Base-by-base conservation (phyloP, 2,113 vertebrate species). In the Sardina pilchardus region DNA sequence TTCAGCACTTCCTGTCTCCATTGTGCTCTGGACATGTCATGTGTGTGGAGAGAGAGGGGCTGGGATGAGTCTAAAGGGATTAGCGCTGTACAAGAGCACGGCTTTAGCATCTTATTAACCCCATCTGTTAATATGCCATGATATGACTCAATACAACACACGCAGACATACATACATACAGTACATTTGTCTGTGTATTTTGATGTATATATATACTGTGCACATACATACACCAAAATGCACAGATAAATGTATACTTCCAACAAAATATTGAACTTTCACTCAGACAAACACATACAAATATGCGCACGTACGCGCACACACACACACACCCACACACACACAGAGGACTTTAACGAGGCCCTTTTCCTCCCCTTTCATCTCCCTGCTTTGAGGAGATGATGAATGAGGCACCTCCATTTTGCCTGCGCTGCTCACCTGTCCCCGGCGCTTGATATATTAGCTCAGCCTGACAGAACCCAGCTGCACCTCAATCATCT, bases 381-480 rank as follows among this genome's bases (percentile, higher is more conserved):
- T 71, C 63, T 34, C 8, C 6, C 10, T 34, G 63, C 63, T 34
- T 71, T 71, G 63, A 71, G 63, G n/a, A 34, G 2, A 34, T 30
- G 63, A 71, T 71, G 63, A 71, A 71, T 71, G 63, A 30, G 63
- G 9, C 63, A 71, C 63, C 30, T 30, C 63, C 63, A 71, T 71
- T 71, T 17, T 8, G 7, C 10, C 63, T 71, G 26, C 30, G 26
- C 26, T 2, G 26, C 63, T 71, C 63, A 71, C 26, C 63, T 71
- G 63, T 14, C 63, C 12, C 26, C n/a, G n/a, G 0, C 24, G 1
- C 9, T 26, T 71, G 63, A 71, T 71, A 30, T 16, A 71, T 71
- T 71, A 71, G 63, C 26, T 10, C 63, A 71, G 63, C 26, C 2
- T 71, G n/a, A 34, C 63, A 30, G 8, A 71, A 30, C 63, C 63